phyloP scores from a whole-genome alignment of 92 coral and sea anemone species.

The Hydrozoanthus gracilis region DNA sequence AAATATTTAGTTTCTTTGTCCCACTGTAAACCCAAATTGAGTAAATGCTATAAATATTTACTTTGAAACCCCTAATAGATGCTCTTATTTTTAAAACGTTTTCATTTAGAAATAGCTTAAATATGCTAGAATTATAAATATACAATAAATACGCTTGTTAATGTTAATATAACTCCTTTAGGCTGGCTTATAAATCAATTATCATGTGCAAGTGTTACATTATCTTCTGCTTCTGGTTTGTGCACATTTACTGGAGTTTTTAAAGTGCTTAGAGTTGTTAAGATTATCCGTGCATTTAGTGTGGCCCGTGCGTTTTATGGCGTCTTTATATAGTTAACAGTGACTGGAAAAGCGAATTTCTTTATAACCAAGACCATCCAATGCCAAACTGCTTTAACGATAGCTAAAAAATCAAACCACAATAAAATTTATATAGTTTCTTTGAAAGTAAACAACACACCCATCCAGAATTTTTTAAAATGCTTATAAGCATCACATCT shows the following conservation, averaged over 20 bases:
- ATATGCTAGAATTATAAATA: too few relatives aligned
- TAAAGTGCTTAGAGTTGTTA: background rate
- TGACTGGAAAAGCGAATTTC: background rate
- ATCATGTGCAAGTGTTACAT: background rate
- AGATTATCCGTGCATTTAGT: slow-evolving; percentile 8
- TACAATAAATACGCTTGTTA: too few relatives aligned
- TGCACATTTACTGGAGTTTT: slow-evolving; percentile 6
- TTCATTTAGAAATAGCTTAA: too few relatives aligned
- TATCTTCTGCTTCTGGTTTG: background rate
- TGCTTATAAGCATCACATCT: too few relatives aligned
- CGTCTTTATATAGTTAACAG: background rate
- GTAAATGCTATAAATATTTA: too few relatives aligned
- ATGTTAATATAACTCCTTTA: background rate
- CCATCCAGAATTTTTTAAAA: background rate
- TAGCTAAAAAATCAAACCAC: background rate
- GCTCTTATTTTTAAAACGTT: background rate
- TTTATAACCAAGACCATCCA: slow-evolving; percentile 10
- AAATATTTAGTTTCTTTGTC: too few relatives aligned
- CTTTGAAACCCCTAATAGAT: background rate
- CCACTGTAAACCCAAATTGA: too few relatives aligned
- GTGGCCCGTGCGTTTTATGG: background rate
- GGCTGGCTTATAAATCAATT: background rate
- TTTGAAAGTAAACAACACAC: background rate
- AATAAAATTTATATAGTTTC: background rate
- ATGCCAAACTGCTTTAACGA: slow-evolving; percentile 25